Evolutionary conservation across 2,888 invertebrate genomes (phyloP).

Genomic region (Gymnoscelis rufifasciata): DNA sequence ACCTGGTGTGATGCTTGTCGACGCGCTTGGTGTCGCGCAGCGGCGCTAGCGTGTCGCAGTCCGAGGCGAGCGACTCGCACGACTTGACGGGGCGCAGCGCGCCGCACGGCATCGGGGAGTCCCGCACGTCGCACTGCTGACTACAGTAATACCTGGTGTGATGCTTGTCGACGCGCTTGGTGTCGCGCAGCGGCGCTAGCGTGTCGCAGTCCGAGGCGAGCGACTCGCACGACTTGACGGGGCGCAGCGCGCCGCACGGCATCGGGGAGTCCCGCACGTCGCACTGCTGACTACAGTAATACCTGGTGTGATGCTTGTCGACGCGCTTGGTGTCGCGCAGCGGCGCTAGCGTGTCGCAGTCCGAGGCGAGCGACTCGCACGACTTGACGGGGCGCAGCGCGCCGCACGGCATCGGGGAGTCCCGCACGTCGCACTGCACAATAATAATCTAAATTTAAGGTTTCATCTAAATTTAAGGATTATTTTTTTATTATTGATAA

Average conservation of each 20-base stretch:
- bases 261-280: constrained; percentile 45
- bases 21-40: constrained; percentile 50
- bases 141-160: constrained; percentile 74
- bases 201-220: constrained; percentile 88
- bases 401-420: constrained; percentile 32
- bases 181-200: constrained; percentile 85
- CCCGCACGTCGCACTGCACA: too few relatives aligned
- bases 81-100: constrained; percentile 64
- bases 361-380: constrained; percentile 85
- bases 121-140: too few relatives aligned
- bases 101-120: constrained; percentile 32
- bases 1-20: constrained; percentile 68
- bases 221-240: constrained; percentile 79
- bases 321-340: too few relatives aligned
- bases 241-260: constrained; percentile 38
- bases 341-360: constrained; percentile 87
- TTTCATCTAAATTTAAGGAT: too few relatives aligned
- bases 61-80: constrained; percentile 85
- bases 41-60: constrained; percentile 87
- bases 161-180: constrained; percentile 54
- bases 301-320: constrained; percentile 71
- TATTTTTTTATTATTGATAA: too few relatives aligned
- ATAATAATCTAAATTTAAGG: too few relatives aligned
- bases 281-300: too few relatives aligned
- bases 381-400: constrained; percentile 64